phyloP scores from a whole-genome alignment of 2,113 vertebrate species.

The Cygnus buccinator region DNA sequence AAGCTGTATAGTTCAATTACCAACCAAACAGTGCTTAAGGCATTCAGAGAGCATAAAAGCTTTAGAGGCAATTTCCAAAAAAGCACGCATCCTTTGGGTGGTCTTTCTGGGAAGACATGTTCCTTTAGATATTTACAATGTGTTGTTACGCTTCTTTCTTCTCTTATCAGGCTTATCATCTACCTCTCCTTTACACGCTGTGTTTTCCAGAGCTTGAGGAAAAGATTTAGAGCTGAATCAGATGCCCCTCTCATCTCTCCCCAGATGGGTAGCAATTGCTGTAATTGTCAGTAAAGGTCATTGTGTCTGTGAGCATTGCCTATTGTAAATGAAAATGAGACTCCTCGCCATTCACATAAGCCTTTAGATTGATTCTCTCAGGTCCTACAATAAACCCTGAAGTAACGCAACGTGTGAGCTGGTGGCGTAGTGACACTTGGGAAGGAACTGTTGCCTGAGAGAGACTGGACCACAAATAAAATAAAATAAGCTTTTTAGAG shows the following conservation, averaged over 20 bases:
- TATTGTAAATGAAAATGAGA: constrained; percentile 25
- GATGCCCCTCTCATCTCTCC: neutral
- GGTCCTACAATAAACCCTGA: neutral
- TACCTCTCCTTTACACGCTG: neutral
- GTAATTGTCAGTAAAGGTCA: neutral
- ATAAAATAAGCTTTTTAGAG: neutral
- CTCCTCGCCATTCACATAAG: neutral
- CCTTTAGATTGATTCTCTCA: neutral
- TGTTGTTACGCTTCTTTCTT: neutral
- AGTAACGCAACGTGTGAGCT: neutral
- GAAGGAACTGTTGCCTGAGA: neutral
- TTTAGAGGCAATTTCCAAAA: neutral
- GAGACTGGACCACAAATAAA: neutral
- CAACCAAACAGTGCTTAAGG: neutral
- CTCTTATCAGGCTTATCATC: neutral
- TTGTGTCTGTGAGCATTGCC: neutral
- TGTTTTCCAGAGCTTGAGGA: constrained; percentile 17
- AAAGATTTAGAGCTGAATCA: neutral
- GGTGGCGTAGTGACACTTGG: neutral
- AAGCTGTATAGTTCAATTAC: neutral
- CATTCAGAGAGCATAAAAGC: neutral
- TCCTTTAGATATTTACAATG: neutral
- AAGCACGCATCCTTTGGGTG: neutral
- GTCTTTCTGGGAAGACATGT: neutral
- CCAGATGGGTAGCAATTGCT: constrained; percentile 17